Evolutionary conservation across 2,797 vertebrate genomes (phyloP).

Genomic region (Meriones psammophilus): DNA sequence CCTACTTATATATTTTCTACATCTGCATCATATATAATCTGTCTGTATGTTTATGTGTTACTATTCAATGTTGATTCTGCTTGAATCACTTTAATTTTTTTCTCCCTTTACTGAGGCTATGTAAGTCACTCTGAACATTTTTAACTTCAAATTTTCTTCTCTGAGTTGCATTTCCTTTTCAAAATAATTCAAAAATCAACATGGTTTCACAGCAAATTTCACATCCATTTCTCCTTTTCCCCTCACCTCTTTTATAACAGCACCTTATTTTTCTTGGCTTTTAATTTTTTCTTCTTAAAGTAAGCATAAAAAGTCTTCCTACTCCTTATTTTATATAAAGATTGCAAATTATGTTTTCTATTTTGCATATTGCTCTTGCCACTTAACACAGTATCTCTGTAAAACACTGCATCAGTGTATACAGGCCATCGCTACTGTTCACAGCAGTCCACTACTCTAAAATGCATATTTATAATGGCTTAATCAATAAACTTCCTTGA

Average conservation of each 20-base stretch:
- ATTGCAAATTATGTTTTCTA: background rate
- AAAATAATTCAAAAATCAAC: background rate
- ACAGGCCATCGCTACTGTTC: background rate
- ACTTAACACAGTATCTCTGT: background rate
- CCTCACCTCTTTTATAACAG: background rate
- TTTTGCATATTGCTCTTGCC: constrained; percentile 7
- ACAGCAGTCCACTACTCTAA: background rate
- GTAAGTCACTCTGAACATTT: background rate
- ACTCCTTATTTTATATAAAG: constrained; percentile 23
- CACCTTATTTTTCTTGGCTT: constrained; percentile 27
- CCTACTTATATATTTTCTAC: background rate
- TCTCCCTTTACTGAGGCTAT: background rate
- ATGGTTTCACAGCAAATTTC: background rate
- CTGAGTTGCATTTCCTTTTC: background rate
- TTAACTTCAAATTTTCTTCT: background rate
- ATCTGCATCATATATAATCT: background rate
- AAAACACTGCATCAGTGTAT: background rate
- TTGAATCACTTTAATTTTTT: background rate
- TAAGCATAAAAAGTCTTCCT: background rate
- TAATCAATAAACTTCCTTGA: background rate
- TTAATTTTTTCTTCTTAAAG: background rate
- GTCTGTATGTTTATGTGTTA: background rate
- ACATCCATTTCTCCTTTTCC: background rate
- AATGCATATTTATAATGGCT: background rate
- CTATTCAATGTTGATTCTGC: background rate